Evolutionary conservation across 2,888 invertebrate species (phyloP).

Genomic region (Nemoura dubitans): DNA sequence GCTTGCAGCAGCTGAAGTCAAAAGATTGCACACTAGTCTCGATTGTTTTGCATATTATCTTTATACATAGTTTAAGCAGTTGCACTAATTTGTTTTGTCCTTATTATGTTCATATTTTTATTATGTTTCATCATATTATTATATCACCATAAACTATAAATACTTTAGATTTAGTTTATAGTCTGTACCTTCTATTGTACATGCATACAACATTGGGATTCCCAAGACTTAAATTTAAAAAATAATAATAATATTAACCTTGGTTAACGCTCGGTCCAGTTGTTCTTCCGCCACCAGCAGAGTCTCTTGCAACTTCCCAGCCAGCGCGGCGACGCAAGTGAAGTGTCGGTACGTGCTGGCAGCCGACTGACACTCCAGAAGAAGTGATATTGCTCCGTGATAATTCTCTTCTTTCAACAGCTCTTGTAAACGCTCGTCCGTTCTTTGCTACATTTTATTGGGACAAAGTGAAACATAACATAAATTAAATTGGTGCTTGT

Average conservation of each 20-base stretch:
- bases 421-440: constrained; percentile 84
- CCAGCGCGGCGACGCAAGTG: constrained; percentile 88
- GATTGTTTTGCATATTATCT: too few species aligned
- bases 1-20: too few species aligned
- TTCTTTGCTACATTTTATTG: constrained; percentile 73
- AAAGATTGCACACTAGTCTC: too few species aligned
- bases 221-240: too few species aligned
- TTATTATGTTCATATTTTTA: too few species aligned
- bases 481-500: not conserved
- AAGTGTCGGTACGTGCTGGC: constrained; percentile 88
- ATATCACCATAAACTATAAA: too few species aligned
- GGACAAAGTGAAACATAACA: constrained; percentile 57
- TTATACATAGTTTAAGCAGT: too few species aligned
- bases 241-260: constrained; percentile 66
- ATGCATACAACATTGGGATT: too few species aligned
- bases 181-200: too few species aligned
- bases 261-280: constrained; percentile 85
- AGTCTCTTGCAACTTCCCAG: constrained; percentile 88
- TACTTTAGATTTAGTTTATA: too few species aligned
- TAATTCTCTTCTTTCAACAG: constrained; percentile 86
- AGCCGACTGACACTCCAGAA: constrained; percentile 86
- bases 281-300: constrained; percentile 91
- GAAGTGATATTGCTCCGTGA: constrained; percentile 87
- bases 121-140: too few species aligned
- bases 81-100: too few species aligned